These are phyloP conservation scores for Florisuga fusca DNA, from an alignment of 2,797 vertebrate species.

Conservation along the genomic window DNA sequence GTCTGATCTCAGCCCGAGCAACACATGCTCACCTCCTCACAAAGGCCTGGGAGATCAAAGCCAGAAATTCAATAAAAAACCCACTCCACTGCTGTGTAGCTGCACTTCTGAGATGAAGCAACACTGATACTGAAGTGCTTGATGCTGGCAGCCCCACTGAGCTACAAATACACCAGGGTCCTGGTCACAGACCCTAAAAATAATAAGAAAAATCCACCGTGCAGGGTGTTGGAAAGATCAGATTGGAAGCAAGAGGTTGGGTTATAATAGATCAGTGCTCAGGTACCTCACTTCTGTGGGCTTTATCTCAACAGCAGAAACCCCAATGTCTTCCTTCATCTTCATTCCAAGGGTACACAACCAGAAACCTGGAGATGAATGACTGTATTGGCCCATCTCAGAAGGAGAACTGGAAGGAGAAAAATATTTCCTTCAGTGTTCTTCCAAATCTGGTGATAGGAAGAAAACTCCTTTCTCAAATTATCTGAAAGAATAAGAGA, in stretches of 20 bases:
- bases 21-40: not conserved
- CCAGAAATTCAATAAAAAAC: not conserved
- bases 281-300: not conserved
- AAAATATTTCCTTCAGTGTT: not conserved
- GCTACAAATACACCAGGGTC: not conserved
- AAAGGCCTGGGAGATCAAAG: conserved; percentile 41
- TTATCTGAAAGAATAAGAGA: not conserved
- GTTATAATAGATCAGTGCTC: not conserved
- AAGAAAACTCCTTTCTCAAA: not conserved
- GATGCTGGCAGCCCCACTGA: not conserved
- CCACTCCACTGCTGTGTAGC: not conserved
- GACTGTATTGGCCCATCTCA: not conserved
- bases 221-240: not conserved
- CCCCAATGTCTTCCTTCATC: not conserved
- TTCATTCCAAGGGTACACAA: not conserved
- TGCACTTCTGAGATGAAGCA: not conserved
- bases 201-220: not conserved
- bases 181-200: not conserved
- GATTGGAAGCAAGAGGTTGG: not conserved
- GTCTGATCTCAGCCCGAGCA: conserved; percentile 63
- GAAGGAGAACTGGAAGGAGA: not conserved
- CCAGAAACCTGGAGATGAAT: not conserved
- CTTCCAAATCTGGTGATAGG: not conserved
- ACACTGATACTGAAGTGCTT: not conserved
- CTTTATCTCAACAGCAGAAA: not conserved